Evolutionary conservation across 1,140 invertebrate species (phyloP).

Genomic region (Sesamia nonagrioides): DNA sequence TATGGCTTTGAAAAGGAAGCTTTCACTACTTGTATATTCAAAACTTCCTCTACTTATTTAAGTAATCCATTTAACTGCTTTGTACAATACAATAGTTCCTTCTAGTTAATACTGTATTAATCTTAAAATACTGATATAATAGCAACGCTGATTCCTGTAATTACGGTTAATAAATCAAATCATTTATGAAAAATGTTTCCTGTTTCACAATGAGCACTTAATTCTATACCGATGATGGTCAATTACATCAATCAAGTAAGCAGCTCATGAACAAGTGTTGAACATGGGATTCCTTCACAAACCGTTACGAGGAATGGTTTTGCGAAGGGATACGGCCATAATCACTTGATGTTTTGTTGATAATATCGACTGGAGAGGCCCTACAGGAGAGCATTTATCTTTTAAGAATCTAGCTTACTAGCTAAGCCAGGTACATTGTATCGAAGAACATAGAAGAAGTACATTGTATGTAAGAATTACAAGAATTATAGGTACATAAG

Average conservation of each 20-base stretch:
- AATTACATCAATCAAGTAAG: neutral
- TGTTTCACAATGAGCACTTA: slow-evolving; percentile 22
- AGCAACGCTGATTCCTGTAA: slow-evolving; percentile 24
- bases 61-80: neutral
- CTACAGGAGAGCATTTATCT: neutral
- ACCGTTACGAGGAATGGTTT: slow-evolving; percentile 28
- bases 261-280: neutral
- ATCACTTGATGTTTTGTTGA: slow-evolving; percentile 8
- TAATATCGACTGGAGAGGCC: neutral
- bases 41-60: neutral
- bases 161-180: slow-evolving; percentile 33
- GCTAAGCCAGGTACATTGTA: neutral
- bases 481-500: too few species aligned
- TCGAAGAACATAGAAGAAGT: too few species aligned
- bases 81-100: neutral
- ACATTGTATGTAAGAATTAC: too few species aligned
- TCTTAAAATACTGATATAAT: slow-evolving; percentile 17
- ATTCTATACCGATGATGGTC: slow-evolving; percentile 10
- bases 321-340: neutral
- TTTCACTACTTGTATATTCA: neutral
- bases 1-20: neutral
- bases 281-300: slow-evolving; percentile 22
- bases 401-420: too few species aligned
- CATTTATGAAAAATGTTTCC: slow-evolving; percentile 29
- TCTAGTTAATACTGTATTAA: neutral